Evolutionary conservation across 2,797 vertebrate genomes (phyloP).

Genomic region (Anniella stebbinsi): DNA sequence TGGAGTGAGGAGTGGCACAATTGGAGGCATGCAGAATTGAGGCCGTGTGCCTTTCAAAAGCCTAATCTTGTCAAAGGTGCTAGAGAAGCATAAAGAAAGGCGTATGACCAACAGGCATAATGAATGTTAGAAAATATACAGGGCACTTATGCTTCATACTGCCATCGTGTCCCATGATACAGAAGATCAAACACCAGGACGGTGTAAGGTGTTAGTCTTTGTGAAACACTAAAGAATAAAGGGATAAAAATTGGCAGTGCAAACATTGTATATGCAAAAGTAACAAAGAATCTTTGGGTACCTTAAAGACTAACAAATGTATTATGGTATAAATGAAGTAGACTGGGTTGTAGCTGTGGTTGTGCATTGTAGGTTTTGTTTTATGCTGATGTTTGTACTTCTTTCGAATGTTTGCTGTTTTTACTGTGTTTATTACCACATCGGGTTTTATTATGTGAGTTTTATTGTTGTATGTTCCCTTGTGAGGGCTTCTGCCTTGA

Average conservation of each 20-base stretch:
- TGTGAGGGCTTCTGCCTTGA: too few relatives aligned
- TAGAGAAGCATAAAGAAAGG: background rate
- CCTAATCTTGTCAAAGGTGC: background rate
- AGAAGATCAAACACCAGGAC: background rate
- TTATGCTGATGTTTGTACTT: too few relatives aligned
- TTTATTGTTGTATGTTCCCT: too few relatives aligned
- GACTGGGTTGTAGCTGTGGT: too few relatives aligned
- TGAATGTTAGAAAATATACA: background rate
- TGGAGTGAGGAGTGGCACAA: fast-evolving
- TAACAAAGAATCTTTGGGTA: background rate
- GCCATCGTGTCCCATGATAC: background rate
- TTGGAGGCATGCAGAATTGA: background rate
- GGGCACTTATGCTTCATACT: background rate
- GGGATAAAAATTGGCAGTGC: background rate
- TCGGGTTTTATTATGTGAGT: too few relatives aligned
- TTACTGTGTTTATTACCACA: too few relatives aligned
- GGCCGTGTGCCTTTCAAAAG: background rate
- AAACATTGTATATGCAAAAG: background rate
- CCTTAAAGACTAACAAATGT: background rate
- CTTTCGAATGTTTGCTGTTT: too few relatives aligned
- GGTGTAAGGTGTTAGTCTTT: background rate
- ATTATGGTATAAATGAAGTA: background rate
- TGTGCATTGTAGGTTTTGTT: too few relatives aligned
- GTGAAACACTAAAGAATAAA: background rate
- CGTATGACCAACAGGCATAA: background rate